Percentiles rank a stretch among this genome's conserved stretches.
These are phyloP conservation scores for Psephotus haematonotus DNA, from an alignment of 2,113 vertebrate genomes.

Conservation along the genomic window DNA sequence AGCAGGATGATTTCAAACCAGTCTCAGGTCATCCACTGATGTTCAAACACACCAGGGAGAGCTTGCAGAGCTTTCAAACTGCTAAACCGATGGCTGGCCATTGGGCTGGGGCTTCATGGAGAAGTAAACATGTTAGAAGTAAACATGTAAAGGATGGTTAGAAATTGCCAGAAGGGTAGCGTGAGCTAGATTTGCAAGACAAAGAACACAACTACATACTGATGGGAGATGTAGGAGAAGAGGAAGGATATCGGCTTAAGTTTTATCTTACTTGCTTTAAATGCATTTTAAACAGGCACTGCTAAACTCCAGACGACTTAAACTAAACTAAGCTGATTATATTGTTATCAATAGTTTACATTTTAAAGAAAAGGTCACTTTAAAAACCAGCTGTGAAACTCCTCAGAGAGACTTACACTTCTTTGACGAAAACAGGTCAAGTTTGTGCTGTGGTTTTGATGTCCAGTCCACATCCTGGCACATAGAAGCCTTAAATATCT, in stretches of 20 bases:
- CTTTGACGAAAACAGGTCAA: not conserved
- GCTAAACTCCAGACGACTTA: not conserved
- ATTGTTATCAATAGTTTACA: not conserved
- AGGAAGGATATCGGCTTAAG: not conserved
- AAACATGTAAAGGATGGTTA: not conserved
- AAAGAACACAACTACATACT: not conserved
- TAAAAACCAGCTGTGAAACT: not conserved
- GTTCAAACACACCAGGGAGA: not conserved
- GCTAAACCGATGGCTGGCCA: not conserved
- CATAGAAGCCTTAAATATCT: not conserved
- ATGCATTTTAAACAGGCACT: not conserved
- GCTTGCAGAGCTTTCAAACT: not conserved
- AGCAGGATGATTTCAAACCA: not conserved
- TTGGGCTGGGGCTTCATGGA: not conserved
- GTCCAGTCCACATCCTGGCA: not conserved
- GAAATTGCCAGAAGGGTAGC: not conserved
- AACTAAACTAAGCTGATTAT: not conserved
- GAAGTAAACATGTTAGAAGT: not conserved
- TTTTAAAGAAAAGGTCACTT: not conserved
- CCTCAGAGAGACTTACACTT: not conserved
- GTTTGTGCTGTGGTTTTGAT: not conserved
- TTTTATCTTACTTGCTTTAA: not conserved
- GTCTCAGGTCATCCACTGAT: not conserved
- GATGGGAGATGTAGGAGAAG: rapidly evolving
- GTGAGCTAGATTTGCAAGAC: not conserved